Evolutionary conservation across 2,888 invertebrate species (phyloP).

Genomic region (Operophtera brumata): DNA sequence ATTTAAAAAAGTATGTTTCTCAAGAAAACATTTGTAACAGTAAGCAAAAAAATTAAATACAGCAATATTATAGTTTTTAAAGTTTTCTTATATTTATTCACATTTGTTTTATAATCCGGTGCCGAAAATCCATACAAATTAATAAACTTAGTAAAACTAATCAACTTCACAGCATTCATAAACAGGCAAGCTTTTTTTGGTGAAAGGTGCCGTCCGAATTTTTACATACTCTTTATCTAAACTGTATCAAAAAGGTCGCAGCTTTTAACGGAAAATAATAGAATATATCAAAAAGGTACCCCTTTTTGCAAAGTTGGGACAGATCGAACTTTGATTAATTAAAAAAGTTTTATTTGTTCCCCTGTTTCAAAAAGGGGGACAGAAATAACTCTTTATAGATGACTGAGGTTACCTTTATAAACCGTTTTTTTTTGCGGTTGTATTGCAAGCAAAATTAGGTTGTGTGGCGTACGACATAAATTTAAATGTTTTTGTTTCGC

Average conservation of each 20-base stretch:
- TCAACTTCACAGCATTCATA: conserved; percentile 29
- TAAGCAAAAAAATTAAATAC: conserved; percentile 2
- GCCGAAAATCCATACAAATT: not conserved
- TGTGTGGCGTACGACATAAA: too few species aligned
- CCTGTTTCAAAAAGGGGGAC: too few species aligned
- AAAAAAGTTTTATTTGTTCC: too few species aligned
- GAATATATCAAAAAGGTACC: too few species aligned
- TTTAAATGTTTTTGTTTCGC: too few species aligned
- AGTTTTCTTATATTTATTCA: conserved; percentile 2
- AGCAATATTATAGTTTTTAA: not conserved
- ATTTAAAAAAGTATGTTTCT: not conserved
- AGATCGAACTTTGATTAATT: too few species aligned
- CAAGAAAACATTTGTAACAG: not conserved
- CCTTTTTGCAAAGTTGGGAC: too few species aligned
- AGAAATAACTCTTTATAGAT: too few species aligned
- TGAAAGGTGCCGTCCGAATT: conserved; percentile 14
- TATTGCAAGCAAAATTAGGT: too few species aligned
- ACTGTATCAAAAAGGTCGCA: not conserved
- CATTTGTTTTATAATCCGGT: conserved; percentile 7
- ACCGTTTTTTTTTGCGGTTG: too few species aligned
- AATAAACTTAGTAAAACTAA: conserved; percentile 1
- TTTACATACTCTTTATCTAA: not conserved
- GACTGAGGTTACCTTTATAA: too few species aligned
- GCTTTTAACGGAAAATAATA: too few species aligned
- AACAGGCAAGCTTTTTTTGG: conserved; percentile 27